Evolutionary conservation across 2,888 invertebrate genomes (phyloP).

Genomic region (Aplocera efformata): DNA sequence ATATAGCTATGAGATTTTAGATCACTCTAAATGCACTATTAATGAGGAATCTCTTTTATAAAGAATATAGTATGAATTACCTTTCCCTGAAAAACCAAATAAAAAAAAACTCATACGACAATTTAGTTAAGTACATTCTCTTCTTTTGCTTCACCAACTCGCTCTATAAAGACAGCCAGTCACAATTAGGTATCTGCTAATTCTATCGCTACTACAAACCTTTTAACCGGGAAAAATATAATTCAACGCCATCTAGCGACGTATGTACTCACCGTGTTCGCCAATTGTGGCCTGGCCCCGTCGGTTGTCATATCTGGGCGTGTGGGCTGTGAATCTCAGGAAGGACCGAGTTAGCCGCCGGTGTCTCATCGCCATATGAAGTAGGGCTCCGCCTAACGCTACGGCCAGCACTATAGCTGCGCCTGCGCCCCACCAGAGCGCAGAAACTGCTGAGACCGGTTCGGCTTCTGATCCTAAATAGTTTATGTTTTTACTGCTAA

Average conservation of each 20-base stretch:
- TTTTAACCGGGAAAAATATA: too few species aligned
- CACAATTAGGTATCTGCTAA: too few species aligned
- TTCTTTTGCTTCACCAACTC: too few species aligned
- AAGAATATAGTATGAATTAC: too few species aligned
- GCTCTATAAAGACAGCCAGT: too few species aligned
- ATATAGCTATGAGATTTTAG: too few species aligned
- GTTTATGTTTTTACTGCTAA: conserved; percentile 1
- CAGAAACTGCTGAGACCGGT: conserved; percentile 26
- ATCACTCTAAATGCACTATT: too few species aligned
- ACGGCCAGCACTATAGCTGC: conserved; percentile 60
- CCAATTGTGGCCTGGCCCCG: conserved; percentile 93
- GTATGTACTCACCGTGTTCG: conserved; percentile 80
- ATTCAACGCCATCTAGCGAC: background rate
- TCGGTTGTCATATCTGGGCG: conserved; percentile 86
- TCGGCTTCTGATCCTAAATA: conserved; percentile 20
- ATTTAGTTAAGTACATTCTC: too few species aligned
- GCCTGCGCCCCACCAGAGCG: conserved; percentile 57
- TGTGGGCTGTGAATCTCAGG: conserved; percentile 82
- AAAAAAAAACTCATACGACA: too few species aligned
- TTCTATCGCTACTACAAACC: too few species aligned
- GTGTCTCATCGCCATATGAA: conserved; percentile 83
- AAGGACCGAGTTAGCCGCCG: conserved; percentile 88
- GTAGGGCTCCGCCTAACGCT: conserved; percentile 78
- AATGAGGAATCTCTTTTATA: too few species aligned
- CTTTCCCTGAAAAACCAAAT: too few species aligned